Evolutionary conservation across 2,113 vertebrate genomes (phyloP).

Genomic region (Candoia aspera): DNA sequence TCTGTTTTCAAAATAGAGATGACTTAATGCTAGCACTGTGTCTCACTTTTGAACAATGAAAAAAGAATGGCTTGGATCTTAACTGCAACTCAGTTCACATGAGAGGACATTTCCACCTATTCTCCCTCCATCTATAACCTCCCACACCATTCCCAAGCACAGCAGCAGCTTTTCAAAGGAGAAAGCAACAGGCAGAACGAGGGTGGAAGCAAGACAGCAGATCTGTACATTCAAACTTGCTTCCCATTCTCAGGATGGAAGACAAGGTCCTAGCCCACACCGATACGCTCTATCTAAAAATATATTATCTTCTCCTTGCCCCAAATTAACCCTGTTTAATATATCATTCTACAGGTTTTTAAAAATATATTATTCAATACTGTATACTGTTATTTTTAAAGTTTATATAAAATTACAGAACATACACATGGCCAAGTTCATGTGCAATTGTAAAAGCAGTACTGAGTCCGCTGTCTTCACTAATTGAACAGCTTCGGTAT

Average conservation of each 20-base stretch:
- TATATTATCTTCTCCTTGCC: neutral
- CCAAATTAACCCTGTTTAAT: conserved; percentile 1
- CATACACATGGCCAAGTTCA: conserved; percentile 98
- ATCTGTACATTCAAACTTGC: neutral
- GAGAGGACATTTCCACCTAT: neutral
- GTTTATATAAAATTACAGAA: conserved; percentile 66
- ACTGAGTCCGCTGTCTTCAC: conserved; percentile 95
- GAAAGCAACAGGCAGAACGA: neutral
- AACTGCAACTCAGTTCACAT: neutral
- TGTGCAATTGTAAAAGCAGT: conserved; percentile 98
- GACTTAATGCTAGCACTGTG: neutral
- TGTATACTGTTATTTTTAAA: conserved; percentile 46
- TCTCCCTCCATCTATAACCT: neutral
- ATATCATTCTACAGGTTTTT: neutral
- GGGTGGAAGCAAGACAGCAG: neutral
- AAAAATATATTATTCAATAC: neutral
- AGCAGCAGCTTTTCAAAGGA: neutral
- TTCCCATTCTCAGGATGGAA: neutral
- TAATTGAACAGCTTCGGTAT: conserved; percentile 96
- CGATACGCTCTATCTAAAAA: neutral
- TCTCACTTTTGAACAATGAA: neutral
- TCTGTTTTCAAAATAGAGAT: neutral
- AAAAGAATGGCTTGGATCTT: neutral
- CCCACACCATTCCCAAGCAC: neutral
- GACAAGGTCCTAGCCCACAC: neutral